phyloP scores from a whole-genome alignment of 2,113 vertebrate genomes.

The Hemiscyllium ocellatum region DNA sequence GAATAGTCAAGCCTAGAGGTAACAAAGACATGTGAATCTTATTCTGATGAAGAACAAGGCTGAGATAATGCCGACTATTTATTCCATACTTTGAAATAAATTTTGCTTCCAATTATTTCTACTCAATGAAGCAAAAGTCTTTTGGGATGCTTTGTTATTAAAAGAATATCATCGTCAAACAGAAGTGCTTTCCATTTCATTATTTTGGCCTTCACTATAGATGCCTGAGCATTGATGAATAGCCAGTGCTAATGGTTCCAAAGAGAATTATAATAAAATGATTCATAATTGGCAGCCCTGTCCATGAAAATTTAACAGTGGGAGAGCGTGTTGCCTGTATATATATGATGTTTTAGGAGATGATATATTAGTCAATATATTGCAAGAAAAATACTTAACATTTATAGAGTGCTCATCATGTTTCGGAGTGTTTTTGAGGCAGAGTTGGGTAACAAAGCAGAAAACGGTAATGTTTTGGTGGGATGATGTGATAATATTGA shows the following conservation, averaged over 20 bases:
- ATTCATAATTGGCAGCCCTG: not conserved
- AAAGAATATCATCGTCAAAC: slow-evolving; percentile 8
- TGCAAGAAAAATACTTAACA: not conserved
- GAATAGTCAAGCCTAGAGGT: not conserved
- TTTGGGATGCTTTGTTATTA: slow-evolving; percentile 16
- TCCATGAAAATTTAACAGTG: not conserved
- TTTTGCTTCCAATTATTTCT: not conserved
- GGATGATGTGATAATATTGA: not conserved
- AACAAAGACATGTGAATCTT: not conserved
- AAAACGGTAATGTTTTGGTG: not conserved
- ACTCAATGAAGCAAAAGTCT: slow-evolving; percentile 18
- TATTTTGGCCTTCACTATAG: not conserved
- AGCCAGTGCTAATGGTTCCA: not conserved
- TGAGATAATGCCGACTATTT: not conserved
- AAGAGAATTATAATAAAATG: slow-evolving; percentile 23
- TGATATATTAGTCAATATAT: not conserved
- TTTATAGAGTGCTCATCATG: not conserved
- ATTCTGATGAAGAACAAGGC: not conserved
- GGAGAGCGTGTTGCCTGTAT: not conserved
- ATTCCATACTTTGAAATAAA: not conserved
- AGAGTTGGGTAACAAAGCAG: not conserved
- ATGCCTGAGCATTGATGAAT: slow-evolving; percentile 11
- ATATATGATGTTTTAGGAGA: not conserved
- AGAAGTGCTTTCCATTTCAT: not conserved
- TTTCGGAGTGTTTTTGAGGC: not conserved